Base-by-base conservation (phyloP, 2,113 vertebrate genomes). In the Microtus montanus region DNA sequence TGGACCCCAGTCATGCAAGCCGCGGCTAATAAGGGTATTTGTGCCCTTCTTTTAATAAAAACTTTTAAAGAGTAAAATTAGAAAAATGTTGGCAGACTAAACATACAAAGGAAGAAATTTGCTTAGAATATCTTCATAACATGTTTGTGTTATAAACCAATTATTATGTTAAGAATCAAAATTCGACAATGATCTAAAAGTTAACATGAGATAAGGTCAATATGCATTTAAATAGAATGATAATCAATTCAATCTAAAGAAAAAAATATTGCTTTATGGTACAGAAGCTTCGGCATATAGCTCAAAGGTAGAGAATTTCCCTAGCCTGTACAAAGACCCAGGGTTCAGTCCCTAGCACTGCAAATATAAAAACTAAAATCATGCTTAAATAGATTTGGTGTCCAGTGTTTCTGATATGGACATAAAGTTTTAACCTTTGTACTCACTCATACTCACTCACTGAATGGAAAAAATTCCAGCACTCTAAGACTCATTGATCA, bases 11-110 rank as follows among this genome's bases (percentile, higher is more conserved):
- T 4, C 14, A 2, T 63, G 30, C 41, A 89, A 33, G 11, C 38
- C 14, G 1, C 1, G 12, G 1, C 12, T n/a, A 47, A 35, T n/a
- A 3, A 17, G 12, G 26, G 14, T 41, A 3, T 49, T 49, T 64
- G 20, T n/a, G 2, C n/a, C 4, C 35, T 90, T 24, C 22, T 64
- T 49, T 78, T 66, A 78, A 33, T 26, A 77, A 47, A 89, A 64
- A n/a, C 9, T 9, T 49, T n/a, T 49, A 26, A 78, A 64, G 66
- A 10, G 3, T 35, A 64, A 52, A 79, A 30, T 28, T 7, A 66
- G 7, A 49, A 78, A 41, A 78, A 78, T 41, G 7, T 58, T 71
- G 14, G 33, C 70, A 44, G 11, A 35, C 22, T 71, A 61, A 58
- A 41, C 22, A 20, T 35, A 66, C 20, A 49, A 38, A 77, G 26